Conservation (phyloP, 2,888 invertebrate species). For the Ochropleura leucogaster region DNA sequence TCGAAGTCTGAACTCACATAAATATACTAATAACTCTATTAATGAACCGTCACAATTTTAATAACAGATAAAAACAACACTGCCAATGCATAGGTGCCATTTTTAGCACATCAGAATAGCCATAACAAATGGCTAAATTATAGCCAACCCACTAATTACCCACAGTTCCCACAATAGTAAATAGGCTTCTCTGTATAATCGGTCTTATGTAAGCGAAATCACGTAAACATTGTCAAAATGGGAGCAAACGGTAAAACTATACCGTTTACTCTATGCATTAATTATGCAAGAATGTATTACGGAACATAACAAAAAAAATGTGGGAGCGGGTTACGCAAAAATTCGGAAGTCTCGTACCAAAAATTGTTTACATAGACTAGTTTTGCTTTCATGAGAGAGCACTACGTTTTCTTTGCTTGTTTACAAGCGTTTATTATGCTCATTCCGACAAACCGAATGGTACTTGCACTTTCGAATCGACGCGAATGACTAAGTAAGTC, state of each 20-base stretch:
- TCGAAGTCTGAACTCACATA: neutral
- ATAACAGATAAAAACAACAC: constrained; percentile 21
- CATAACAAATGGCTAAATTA: constrained; percentile 12
- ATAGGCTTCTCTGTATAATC: constrained; percentile 24
- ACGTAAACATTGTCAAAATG: constrained; percentile 58
- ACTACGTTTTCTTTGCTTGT: constrained; percentile 44
- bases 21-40: constrained; percentile 19
- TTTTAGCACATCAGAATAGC: constrained; percentile 31
- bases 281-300: constrained; percentile 65
- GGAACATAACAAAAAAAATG: constrained; percentile 61
- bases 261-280: constrained; percentile 57
- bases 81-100: constrained; percentile 3
- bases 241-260: constrained; percentile 58
- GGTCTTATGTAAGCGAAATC: constrained; percentile 52
- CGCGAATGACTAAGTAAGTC: constrained; percentile 75
- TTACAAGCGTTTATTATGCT: constrained; percentile 61
- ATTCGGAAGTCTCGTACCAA: constrained; percentile 60
- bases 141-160: constrained; percentile 29
- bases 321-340: constrained; percentile 62
- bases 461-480: constrained; percentile 86
- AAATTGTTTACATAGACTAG: constrained; percentile 6
- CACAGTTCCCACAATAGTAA: constrained; percentile 2
- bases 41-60: constrained; percentile 13
- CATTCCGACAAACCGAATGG: constrained; percentile 64
- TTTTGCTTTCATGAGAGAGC: constrained; percentile 32